phyloP scores from a whole-genome alignment of 1,140 invertebrate genomes.

The Plodia interpunctella region DNA sequence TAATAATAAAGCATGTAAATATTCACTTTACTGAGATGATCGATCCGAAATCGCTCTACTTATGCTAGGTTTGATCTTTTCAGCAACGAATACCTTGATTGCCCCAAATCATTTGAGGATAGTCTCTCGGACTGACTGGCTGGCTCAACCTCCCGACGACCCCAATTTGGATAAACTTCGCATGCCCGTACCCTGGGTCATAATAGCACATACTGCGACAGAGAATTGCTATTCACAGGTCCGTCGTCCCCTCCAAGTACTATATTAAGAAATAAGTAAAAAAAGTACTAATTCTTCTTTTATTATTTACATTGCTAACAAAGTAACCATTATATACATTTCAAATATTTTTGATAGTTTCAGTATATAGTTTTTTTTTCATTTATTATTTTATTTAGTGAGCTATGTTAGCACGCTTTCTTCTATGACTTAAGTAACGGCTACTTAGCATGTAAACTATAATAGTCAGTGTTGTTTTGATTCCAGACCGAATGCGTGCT shows the following conservation, averaged over 20 bases:
- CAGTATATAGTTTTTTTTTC: too few species aligned
- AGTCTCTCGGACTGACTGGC: slow-evolving; percentile 76
- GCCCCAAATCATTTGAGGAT: slow-evolving; percentile 54
- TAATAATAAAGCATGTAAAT: too few species aligned
- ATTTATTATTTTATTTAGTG: too few species aligned
- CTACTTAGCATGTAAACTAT: not conserved
- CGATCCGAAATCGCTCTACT: too few species aligned
- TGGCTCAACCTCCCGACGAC: slow-evolving; percentile 77
- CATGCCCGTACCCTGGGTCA: slow-evolving; percentile 72
- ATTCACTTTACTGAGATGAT: too few species aligned
- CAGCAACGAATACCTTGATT: slow-evolving; percentile 48
- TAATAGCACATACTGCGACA: slow-evolving; percentile 77
- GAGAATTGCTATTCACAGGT: slow-evolving; percentile 72
- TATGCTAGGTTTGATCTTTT: slow-evolving; percentile 19
- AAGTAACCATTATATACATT: too few species aligned
- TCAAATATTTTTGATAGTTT: too few species aligned
- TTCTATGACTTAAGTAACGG: too few species aligned
- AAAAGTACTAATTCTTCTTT: too few species aligned
- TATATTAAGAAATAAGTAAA: too few species aligned
- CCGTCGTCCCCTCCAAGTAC: not conserved
- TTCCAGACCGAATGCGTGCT: slow-evolving; percentile 69
- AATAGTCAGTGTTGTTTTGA: slow-evolving; percentile 9
- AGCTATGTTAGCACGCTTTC: too few species aligned
- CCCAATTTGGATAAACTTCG: slow-evolving; percentile 46
- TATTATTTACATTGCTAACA: too few species aligned